Conservation (phyloP, 1,140 invertebrate genomes). For the Eupristina koningsbergeri region DNA sequence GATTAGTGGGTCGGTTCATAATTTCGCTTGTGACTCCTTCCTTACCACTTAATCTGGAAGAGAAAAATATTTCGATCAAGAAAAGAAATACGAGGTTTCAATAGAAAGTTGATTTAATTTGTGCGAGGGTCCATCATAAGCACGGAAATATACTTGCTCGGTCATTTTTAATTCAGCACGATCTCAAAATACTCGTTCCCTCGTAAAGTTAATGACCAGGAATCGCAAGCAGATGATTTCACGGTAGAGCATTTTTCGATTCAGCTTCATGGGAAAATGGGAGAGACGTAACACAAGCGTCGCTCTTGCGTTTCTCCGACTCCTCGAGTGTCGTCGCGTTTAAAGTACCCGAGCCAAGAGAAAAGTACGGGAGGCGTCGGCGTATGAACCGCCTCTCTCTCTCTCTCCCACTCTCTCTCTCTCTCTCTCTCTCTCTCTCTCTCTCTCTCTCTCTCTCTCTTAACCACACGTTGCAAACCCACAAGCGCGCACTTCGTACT, state of each 20-base stretch:
- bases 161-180: no score
- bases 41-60: no score
- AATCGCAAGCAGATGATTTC: no score
- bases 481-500: constrained; percentile 51
- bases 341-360: background rate
- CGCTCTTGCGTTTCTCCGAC: background rate
- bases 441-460: background rate
- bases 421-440: background rate
- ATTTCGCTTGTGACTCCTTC: no score
- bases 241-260: background rate
- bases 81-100: background rate
- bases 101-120: background rate
- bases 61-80: background rate
- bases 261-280: background rate
- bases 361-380: background rate
- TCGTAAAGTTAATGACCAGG: no score
- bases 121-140: background rate
- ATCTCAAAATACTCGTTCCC: no score
- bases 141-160: no score
- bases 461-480: constrained; percentile 34
- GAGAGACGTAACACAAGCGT: no score
- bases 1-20: no score
- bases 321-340: background rate
- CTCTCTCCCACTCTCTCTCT: background rate
- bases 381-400: background rate